Base-by-base conservation (phyloP, 2,797 vertebrate genomes). In the Psittacula echo region DNA sequence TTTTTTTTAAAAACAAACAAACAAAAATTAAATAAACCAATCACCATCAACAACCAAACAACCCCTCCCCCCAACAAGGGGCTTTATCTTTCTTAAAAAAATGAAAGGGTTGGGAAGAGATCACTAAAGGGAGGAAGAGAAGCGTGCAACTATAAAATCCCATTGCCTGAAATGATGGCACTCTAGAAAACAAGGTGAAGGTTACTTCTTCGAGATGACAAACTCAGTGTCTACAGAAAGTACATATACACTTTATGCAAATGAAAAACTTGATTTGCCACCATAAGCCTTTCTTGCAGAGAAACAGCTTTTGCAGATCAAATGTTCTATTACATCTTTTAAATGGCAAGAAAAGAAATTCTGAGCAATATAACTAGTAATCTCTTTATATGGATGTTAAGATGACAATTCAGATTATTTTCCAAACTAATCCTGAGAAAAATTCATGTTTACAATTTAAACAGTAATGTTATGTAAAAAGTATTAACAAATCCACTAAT, bases 381-480 rank as follows among this genome's bases (percentile, higher is more conserved):
- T 97, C 95, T 97, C 94, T 96, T 97, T 90, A 89, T 76, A 96
- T 85, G 97, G 96, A 97, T 97, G 97, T 97, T 97, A 97, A 96
- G 89, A 96, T 97, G 97, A 98, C 97, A 97, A 96, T 95, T 98
- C 96, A 97, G 95, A 96, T 97, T 97, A 97, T 97, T 97, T 97
- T 97, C 95, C 96, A 97, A 98, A 97, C 97, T 98, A 97, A 98
- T 98, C 97, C 97, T 98, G 97, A 98, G 97, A 98, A 98, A 97
- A 98, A 98, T 92, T 96, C 91, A 96, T 98, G 98, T 98, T 97
- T 98, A 98, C 97, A 97, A 97, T 98, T 98, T 98, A 98, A 98
- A 98, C 97, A 97, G 97, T 97, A 97, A 98, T 98, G 98, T 98
- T 97, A 98, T 98, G 98, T 98, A 98, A 98, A 98, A 98, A 98